Evolutionary conservation across 2,113 vertebrate species (phyloP).

Genomic region (Haliaeetus leucogaster): DNA sequence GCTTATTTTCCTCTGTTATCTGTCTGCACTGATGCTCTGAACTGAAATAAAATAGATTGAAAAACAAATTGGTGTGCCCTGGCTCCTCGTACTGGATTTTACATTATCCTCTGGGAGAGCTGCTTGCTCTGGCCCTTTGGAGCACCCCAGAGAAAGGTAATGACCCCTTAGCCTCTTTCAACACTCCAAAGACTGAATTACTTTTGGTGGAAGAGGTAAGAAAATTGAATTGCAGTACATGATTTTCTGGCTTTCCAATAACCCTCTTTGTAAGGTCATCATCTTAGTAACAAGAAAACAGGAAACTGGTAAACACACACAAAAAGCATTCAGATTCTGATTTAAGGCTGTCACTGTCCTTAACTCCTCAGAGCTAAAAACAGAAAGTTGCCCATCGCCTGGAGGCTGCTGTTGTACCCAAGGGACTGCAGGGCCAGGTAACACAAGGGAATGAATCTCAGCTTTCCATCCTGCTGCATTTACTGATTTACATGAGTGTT

Average conservation of each 20-base stretch:
- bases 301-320: constrained; percentile 24
- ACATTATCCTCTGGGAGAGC: not conserved
- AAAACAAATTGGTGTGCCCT: constrained; percentile 70
- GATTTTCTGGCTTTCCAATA: constrained; percentile 51
- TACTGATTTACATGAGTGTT: not conserved
- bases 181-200: constrained; percentile 8
- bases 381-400: not conserved
- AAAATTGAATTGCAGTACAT: constrained; percentile 56
- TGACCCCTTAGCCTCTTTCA: constrained; percentile 52
- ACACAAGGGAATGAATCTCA: not conserved
- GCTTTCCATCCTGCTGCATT: not conserved
- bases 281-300: constrained; percentile 25
- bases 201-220: constrained; percentile 50
- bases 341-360: constrained; percentile 16
- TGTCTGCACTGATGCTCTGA: constrained; percentile 61
- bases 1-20: constrained; percentile 62
- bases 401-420: not conserved
- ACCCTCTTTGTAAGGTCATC: constrained; percentile 39
- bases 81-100: constrained; percentile 40
- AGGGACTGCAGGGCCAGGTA: not conserved
- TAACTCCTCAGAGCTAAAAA: not conserved
- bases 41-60: constrained; percentile 73
- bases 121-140: not conserved
- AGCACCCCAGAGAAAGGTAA: constrained; percentile 14
- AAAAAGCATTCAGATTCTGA: constrained; percentile 14